phyloP scores from a whole-genome alignment of 2,888 invertebrate species.

The Congeria kusceri region DNA sequence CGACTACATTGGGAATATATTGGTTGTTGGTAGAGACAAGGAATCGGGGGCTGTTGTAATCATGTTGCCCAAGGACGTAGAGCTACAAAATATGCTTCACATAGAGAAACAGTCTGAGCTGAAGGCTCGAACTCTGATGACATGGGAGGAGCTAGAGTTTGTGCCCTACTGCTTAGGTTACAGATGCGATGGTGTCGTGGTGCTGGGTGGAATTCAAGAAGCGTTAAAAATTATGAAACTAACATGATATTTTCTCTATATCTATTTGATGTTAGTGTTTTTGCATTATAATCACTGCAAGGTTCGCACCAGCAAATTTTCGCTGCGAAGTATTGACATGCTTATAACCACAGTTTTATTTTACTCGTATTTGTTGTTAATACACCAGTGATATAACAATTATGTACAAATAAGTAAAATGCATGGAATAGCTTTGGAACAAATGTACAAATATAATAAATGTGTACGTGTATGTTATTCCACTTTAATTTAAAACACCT shows the following conservation, averaged over 20 bases:
- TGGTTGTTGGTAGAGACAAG: slow-evolving; percentile 48
- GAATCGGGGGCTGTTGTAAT: slow-evolving; percentile 34
- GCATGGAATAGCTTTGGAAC: no score
- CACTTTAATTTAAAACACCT: no score
- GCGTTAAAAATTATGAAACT: slow-evolving; percentile 51
- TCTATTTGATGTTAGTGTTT: no score
- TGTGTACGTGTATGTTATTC: no score
- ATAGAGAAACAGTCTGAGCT: slow-evolving; percentile 18
- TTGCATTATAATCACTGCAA: no score
- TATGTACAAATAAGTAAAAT: no score
- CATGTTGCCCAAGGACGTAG: slow-evolving; percentile 35
- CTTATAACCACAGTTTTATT: no score
- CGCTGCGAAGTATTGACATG: no score
- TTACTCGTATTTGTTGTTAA: no score
- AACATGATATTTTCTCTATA: not conserved
- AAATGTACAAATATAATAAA: no score
- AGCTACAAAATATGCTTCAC: slow-evolving; percentile 43
- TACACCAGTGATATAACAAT: no score
- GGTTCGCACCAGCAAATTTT: no score
- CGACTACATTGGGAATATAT: slow-evolving; percentile 44
- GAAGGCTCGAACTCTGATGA: slow-evolving; percentile 33
- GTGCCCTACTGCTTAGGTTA: slow-evolving; percentile 53
- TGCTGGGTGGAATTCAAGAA: slow-evolving; percentile 54
- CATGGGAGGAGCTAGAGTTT: slow-evolving; percentile 55
- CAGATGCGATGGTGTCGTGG: slow-evolving; percentile 33